These are phyloP conservation scores for Azorinus chamasolen DNA, from an alignment of 2,888 invertebrate genomes.

Conservation along the genomic window DNA sequence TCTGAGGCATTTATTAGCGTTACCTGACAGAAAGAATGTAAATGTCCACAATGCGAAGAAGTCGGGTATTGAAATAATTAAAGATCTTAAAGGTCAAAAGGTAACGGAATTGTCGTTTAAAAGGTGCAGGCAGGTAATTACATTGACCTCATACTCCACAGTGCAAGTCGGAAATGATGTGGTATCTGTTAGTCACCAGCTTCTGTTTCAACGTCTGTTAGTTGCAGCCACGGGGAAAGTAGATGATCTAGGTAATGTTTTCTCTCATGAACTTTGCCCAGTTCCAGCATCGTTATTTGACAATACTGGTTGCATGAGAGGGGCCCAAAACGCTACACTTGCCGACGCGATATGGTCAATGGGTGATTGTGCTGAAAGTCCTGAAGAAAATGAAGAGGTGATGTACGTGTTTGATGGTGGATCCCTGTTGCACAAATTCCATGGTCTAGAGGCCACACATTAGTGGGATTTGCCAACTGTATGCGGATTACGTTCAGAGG, in stretches of 20 bases:
- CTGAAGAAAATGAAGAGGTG: not conserved
- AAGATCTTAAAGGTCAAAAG: not conserved
- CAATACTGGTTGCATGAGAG: no score
- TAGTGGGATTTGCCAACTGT: not conserved
- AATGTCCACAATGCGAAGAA: conserved; percentile 3
- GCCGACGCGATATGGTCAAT: conserved; percentile 39
- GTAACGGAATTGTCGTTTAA: not conserved
- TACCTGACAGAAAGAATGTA: no score
- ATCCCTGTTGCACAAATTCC: conserved; percentile 7
- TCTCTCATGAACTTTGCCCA: no score
- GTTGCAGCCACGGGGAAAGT: not conserved
- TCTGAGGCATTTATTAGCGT: no score
- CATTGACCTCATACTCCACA: no score
- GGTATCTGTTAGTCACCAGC: conserved; percentile 13
- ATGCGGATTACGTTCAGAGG: not conserved
- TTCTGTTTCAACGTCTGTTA: conserved; percentile 19
- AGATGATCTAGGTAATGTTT: conserved; percentile 10
- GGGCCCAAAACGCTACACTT: conserved; percentile 40
- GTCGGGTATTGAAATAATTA: not conserved
- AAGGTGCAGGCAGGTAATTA: not conserved
- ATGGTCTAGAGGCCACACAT: not conserved
- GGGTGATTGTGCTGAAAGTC: conserved; percentile 9
- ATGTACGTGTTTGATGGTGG: conserved; percentile 9
- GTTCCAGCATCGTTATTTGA: no score
- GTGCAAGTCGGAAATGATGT: conserved; percentile 12